Conservation (phyloP, 2,888 invertebrate genomes). For the Heteromyza rotundicornis region DNA sequence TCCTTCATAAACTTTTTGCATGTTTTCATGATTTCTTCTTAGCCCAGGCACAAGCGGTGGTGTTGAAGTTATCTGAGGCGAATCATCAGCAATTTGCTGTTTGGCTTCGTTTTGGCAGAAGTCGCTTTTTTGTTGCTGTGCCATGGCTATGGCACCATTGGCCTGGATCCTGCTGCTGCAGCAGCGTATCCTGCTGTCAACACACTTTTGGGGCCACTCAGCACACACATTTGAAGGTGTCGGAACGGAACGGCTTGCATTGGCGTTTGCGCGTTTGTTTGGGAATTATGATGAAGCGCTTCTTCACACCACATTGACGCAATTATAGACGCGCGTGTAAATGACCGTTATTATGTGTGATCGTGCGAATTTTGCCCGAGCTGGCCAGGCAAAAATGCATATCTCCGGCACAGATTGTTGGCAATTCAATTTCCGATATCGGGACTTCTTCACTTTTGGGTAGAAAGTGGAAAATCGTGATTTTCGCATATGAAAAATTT, state of each 20-base stretch:
- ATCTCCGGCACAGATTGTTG: not conserved
- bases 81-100: constrained; percentile 21
- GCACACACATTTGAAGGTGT: constrained; percentile 14
- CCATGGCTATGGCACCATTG: constrained; percentile 36
- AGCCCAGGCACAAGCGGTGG: not conserved
- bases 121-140: too few species aligned
- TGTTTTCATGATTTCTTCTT: not conserved
- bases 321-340: constrained; percentile 57
- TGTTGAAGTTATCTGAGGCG: constrained; percentile 5
- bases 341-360: constrained; percentile 60
- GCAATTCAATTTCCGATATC: constrained; percentile 30
- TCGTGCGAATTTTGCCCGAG: constrained; percentile 44
- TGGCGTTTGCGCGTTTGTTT: constrained; percentile 4
- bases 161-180: not conserved
- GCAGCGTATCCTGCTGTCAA: constrained; percentile 39
- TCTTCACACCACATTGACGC: constrained; percentile 40
- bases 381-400: not conserved
- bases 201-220: constrained; percentile 35
- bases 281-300: constrained; percentile 26
- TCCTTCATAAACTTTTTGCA: not conserved
- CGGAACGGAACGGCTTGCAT: not conserved
- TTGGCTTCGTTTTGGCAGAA: constrained; percentile 31
- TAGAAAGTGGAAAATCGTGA: too few species aligned
- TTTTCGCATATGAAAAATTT: too few species aligned
- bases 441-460: not conserved